These are phyloP conservation scores for Ctenicera cuprea DNA, from an alignment of 2,888 invertebrate species.

Conservation along the genomic window DNA sequence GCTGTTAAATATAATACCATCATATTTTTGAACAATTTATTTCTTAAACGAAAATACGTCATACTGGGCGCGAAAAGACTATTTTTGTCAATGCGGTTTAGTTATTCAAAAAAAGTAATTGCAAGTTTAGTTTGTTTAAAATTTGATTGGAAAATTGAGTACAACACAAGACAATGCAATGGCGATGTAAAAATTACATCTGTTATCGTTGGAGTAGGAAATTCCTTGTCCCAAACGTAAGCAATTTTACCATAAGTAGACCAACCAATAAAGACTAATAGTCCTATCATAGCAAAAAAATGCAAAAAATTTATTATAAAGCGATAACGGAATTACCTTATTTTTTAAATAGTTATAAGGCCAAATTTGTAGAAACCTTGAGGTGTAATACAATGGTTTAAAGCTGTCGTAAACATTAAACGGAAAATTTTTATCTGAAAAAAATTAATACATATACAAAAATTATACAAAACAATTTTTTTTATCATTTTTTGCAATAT, in stretches of 20 bases:
- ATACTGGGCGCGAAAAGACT: not conserved
- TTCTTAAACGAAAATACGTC: not conserved
- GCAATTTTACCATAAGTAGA: slow-evolving; percentile 19
- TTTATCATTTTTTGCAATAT: too few species aligned
- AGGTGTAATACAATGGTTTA: slow-evolving; percentile 16
- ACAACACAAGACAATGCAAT: slow-evolving; percentile 7
- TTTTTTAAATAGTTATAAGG: slow-evolving; percentile 15
- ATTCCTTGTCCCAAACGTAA: slow-evolving; percentile 7
- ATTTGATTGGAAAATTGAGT: not conserved
- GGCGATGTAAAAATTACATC: slow-evolving; percentile 26
- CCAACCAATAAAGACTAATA: not conserved
- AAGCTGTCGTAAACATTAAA: not conserved
- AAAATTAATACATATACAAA: too few species aligned
- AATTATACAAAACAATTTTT: too few species aligned
- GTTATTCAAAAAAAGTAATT: slow-evolving; percentile 3
- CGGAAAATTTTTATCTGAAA: too few species aligned
- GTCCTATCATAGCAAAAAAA: not conserved
- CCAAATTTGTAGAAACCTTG: slow-evolving; percentile 17
- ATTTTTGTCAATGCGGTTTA: not conserved
- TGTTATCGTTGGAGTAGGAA: slow-evolving; percentile 4
- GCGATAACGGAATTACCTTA: not conserved
- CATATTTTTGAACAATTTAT: not conserved
- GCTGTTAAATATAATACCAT: not conserved
- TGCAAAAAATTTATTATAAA: not conserved
- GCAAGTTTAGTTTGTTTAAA: slow-evolving; percentile 11